These are phyloP conservation scores for Charanyca ferruginea DNA, from an alignment of 2,888 invertebrate genomes.

Conservation along the genomic window DNA sequence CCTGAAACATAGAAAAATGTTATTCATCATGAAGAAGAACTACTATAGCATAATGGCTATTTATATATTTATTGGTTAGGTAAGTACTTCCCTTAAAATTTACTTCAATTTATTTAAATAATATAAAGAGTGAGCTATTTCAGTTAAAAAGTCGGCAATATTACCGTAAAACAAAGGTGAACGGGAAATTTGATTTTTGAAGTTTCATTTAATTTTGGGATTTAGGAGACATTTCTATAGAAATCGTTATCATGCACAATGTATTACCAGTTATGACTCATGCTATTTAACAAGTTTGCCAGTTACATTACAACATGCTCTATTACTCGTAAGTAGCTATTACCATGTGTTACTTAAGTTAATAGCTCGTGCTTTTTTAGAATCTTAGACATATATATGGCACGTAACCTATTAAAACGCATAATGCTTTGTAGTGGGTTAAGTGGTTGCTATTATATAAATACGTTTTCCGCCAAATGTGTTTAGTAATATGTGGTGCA, in stretches of 20 bases:
- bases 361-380: not conserved
- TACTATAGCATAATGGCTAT: too few relatives aligned
- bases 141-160: not conserved
- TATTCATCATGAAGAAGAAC: slow-evolving; percentile 8
- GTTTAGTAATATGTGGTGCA: not conserved
- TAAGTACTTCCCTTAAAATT: slow-evolving; percentile 9
- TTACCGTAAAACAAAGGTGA: slow-evolving; percentile 29
- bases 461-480: not conserved
- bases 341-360: not conserved
- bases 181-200: slow-evolving; percentile 1
- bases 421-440: too few relatives aligned
- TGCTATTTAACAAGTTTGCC: slow-evolving; percentile 11
- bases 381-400: slow-evolving; percentile 4
- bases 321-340: not conserved
- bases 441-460: too few relatives aligned
- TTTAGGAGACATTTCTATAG: not conserved
- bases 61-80: too few relatives aligned
- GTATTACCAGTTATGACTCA: slow-evolving; percentile 21
- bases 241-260: slow-evolving; percentile 18
- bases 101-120: not conserved
- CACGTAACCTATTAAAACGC: too few relatives aligned
- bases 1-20: slow-evolving; percentile 53
- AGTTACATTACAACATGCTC: slow-evolving; percentile 19
- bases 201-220: slow-evolving; percentile 1
- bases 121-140: too few relatives aligned